Conservation (phyloP, 2,113 vertebrate genomes). For the Hypomesus transpacificus region DNA sequence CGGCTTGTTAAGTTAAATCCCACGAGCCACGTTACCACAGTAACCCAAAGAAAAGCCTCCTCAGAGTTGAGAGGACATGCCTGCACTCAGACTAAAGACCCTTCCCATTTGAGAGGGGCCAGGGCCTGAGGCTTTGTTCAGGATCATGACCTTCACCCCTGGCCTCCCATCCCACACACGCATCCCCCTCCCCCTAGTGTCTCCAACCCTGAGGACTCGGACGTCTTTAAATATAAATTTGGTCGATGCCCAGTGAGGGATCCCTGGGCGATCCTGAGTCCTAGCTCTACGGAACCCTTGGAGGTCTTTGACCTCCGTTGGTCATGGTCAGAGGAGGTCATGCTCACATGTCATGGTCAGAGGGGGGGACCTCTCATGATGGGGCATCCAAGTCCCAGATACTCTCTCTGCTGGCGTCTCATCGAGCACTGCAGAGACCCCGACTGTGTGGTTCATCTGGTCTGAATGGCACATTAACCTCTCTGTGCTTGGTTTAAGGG, state of each 20-base stretch:
- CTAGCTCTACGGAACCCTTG: not conserved
- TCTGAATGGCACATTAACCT: not conserved
- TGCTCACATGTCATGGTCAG: not conserved
- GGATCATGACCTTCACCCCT: not conserved
- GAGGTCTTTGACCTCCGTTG: conserved; percentile 21
- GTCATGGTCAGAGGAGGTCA: conserved; percentile 3
- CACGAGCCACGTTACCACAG: not conserved
- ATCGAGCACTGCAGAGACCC: conserved; percentile 19
- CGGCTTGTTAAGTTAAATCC: too few relatives aligned
- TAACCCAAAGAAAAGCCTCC: not conserved
- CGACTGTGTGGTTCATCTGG: not conserved
- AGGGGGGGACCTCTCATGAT: conserved; percentile 44
- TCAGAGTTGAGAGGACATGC: not conserved
- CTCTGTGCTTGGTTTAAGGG: not conserved
- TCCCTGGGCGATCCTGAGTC: not conserved
- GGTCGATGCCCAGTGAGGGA: not conserved
- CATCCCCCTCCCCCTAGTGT: not conserved
- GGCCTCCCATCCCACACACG: not conserved
- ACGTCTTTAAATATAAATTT: too few relatives aligned
- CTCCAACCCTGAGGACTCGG: not conserved
- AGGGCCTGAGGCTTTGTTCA: not conserved
- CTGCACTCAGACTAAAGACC: not conserved
- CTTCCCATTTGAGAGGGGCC: not conserved
- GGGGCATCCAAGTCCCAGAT: conserved; percentile 21
- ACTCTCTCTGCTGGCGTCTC: conserved; percentile 27